These are phyloP conservation scores for Parapristionchus giblindavisi DNA, from an alignment of 2,888 invertebrate genomes.

Conservation along the genomic window DNA sequence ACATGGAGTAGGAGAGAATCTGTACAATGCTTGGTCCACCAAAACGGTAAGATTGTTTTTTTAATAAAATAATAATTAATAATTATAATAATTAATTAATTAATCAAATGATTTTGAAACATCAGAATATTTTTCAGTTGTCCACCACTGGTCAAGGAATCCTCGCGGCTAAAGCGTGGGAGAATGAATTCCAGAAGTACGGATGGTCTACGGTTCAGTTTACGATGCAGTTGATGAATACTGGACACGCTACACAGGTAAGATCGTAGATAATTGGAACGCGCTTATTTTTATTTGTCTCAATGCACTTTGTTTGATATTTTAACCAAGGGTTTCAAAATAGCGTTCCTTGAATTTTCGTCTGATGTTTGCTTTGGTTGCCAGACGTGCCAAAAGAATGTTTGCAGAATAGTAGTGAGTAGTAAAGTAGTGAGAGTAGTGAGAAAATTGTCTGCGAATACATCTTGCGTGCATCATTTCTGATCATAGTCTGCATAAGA, in stretches of 20 bases:
- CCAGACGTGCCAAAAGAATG: no score
- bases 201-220: constrained; percentile 44
- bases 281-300: no score
- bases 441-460: no score
- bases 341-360: no score
- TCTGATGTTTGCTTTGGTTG: no score
- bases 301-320: not conserved
- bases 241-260: constrained; percentile 48
- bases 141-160: not conserved
- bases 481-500: no score
- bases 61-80: no score
- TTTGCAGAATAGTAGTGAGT: no score
- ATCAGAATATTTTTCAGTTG: not conserved
- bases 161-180: constrained; percentile 38
- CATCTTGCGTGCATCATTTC: no score
- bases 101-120: not conserved
- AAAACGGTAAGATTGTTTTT: not conserved
- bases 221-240: constrained; percentile 39
- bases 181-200: constrained; percentile 44
- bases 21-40: constrained; percentile 22
- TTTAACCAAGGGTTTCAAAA: not conserved
- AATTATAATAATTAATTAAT: not conserved
- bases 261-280: no score
- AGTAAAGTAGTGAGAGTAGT: no score
- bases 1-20: constrained; percentile 32